Conservation (phyloP, 2,113 vertebrate genomes). For the Caranx ignobilis region DNA sequence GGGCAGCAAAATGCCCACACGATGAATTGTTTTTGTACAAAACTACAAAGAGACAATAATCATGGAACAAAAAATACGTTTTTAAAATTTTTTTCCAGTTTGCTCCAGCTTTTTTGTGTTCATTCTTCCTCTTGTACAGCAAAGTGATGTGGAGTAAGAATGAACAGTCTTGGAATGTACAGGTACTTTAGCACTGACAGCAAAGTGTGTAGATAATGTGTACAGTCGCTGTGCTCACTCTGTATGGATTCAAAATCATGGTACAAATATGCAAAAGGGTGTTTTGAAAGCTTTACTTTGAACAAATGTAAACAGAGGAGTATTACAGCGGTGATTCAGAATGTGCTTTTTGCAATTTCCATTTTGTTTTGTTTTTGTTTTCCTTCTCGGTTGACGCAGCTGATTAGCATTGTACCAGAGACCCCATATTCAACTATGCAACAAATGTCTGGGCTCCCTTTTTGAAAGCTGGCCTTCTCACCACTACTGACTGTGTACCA, state of each 20-base stretch:
- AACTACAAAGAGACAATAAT: slow-evolving; percentile 68
- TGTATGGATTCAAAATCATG: slow-evolving; percentile 87
- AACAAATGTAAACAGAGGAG: slow-evolving; percentile 96
- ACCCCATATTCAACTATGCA: slow-evolving; percentile 97
- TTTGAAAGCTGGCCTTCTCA: slow-evolving; percentile 87
- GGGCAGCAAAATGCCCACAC: slow-evolving; percentile 46
- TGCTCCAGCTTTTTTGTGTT: slow-evolving; percentile 78
- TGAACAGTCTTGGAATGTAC: slow-evolving; percentile 74
- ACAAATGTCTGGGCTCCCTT: slow-evolving; percentile 90
- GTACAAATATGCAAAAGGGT: slow-evolving; percentile 99
- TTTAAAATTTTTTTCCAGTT: slow-evolving; percentile 85
- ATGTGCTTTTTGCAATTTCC: slow-evolving; percentile 90
- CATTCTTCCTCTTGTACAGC: slow-evolving; percentile 86
- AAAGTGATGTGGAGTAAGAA: slow-evolving; percentile 67
- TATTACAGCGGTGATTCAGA: slow-evolving; percentile 86
- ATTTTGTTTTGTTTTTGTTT: slow-evolving; percentile 59
- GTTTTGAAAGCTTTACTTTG: slow-evolving; percentile 99
- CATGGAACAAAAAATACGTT: slow-evolving; percentile 68
- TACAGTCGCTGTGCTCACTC: slow-evolving; percentile 88
- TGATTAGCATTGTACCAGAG: slow-evolving; percentile 88
- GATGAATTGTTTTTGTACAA: slow-evolving; percentile 76
- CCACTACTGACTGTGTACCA: slow-evolving; percentile 58
- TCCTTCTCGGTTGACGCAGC: slow-evolving; percentile 62
- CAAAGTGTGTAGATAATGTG: slow-evolving; percentile 91
- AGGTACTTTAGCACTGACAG: slow-evolving; percentile 77